These are phyloP conservation scores for Leptobrachium ailaonicum DNA, from an alignment of 2,113 vertebrate genomes.

Conservation along the genomic window DNA sequence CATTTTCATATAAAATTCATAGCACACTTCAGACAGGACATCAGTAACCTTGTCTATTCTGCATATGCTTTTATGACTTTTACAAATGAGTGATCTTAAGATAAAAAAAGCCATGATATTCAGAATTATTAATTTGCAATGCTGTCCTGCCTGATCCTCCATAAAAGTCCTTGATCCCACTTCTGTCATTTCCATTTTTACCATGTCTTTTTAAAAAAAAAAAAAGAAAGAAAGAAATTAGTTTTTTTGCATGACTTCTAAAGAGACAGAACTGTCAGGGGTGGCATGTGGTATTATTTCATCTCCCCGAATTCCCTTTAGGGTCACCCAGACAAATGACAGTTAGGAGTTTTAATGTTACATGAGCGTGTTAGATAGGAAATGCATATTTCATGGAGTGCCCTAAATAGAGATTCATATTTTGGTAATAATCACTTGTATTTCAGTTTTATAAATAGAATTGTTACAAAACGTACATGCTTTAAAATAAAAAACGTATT, in stretches of 20 bases:
- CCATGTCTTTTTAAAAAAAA: conserved; percentile 28
- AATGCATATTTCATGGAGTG: too few relatives aligned
- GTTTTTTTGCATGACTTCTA: too few relatives aligned
- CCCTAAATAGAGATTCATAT: too few relatives aligned
- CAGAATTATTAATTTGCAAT: not conserved
- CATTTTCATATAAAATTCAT: conserved; percentile 8
- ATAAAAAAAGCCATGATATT: conserved; percentile 25
- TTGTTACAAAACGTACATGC: too few relatives aligned
- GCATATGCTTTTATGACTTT: conserved; percentile 36
- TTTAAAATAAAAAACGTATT: too few relatives aligned
- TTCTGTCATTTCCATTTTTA: conserved; percentile 14
- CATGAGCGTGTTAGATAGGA: too few relatives aligned
- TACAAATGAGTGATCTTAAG: conserved; percentile 46
- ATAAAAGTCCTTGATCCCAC: conserved; percentile 27
- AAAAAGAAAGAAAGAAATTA: conserved; percentile 7
- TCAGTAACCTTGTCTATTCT: conserved; percentile 37
- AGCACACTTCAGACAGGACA: conserved; percentile 14
- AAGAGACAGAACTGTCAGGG: too few relatives aligned
- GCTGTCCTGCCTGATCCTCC: too few relatives aligned
- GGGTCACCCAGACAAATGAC: not conserved
- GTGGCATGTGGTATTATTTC: not conserved
- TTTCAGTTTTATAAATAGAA: too few relatives aligned
- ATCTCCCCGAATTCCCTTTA: not conserved
- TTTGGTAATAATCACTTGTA: too few relatives aligned
- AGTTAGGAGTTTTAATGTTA: too few relatives aligned